Conservation (phyloP, 2,888 invertebrate species). For the Eupithecia subumbrata region DNA sequence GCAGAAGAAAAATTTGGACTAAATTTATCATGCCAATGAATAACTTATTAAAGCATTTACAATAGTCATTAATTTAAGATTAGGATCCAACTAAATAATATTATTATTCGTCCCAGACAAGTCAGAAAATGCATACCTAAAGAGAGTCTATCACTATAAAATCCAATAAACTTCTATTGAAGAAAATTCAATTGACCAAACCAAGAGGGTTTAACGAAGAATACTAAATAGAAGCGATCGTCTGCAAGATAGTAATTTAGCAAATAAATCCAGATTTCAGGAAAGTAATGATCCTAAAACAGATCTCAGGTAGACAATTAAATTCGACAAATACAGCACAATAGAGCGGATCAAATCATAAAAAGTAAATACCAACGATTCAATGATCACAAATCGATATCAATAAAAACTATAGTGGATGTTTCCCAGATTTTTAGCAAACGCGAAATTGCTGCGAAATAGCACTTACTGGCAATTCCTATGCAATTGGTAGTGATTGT, state of each 20-base stretch:
- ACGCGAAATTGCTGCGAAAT: conserved; percentile 54
- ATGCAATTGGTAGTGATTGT: conserved; percentile 69
- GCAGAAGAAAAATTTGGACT: too few relatives aligned
- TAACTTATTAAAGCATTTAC: neutral
- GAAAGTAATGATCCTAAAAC: neutral
- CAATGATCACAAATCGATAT: conserved; percentile 23
- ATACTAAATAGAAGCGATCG: neutral
- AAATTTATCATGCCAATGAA: too few relatives aligned
- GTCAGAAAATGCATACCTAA: conserved; percentile 7
- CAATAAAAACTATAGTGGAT: conserved; percentile 26
- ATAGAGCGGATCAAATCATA: conserved; percentile 1
- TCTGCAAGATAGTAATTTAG: neutral
- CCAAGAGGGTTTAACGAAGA: conserved; percentile 1
- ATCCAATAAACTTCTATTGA: conserved; percentile 14
- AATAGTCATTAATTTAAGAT: neutral
- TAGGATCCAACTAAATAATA: neutral
- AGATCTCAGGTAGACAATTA: neutral
- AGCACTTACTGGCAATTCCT: conserved; percentile 66
- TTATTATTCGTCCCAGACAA: conserved; percentile 11
- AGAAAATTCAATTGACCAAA: conserved; percentile 16
- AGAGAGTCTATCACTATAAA: conserved; percentile 2
- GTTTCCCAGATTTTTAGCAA: conserved; percentile 33
- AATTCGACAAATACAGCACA: neutral
- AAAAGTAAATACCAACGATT: neutral
- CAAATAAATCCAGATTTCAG: neutral